Percentiles rank a stretch among this genome's conserved stretches.
Evolutionary conservation across 1,140 invertebrate species (phyloP).

Genomic region (Panagrolaimus sp.): DNA sequence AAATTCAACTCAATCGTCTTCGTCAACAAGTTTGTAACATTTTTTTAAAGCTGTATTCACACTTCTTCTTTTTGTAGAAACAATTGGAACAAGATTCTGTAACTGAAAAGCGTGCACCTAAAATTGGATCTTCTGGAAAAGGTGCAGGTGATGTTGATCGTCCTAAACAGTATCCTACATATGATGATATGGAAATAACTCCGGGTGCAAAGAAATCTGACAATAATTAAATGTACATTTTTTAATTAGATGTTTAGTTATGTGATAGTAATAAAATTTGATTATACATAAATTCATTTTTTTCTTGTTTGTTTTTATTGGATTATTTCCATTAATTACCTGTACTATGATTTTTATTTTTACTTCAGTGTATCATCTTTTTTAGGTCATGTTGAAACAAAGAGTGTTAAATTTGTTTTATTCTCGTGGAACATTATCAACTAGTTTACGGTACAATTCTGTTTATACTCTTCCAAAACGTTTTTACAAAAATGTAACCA

Average conservation of each 20-base stretch:
- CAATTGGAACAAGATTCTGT: constrained; percentile 36
- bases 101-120: constrained; percentile 43
- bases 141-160: constrained; percentile 39
- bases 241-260: not conserved
- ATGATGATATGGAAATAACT: constrained; percentile 38
- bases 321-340: too few species aligned
- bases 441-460: constrained; percentile 10
- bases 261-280: constrained; percentile 13
- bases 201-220: constrained; percentile 29
- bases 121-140: constrained; percentile 36
- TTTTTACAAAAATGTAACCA: constrained; percentile 29
- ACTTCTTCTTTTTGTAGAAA: constrained; percentile 26
- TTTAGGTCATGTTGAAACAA: too few species aligned
- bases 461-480: constrained; percentile 21
- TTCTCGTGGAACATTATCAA: too few species aligned
- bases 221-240: constrained; percentile 3
- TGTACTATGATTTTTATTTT: too few species aligned
- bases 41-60: not conserved
- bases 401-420: too few species aligned
- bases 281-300: not conserved
- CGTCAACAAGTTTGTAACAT: constrained; percentile 41
- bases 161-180: constrained; percentile 38
- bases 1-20: constrained; percentile 39
- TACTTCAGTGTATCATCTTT: too few species aligned
- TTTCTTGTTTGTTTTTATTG: not conserved